phyloP scores from a whole-genome alignment of 2,797 vertebrate species.

The Florisuga fusca region DNA sequence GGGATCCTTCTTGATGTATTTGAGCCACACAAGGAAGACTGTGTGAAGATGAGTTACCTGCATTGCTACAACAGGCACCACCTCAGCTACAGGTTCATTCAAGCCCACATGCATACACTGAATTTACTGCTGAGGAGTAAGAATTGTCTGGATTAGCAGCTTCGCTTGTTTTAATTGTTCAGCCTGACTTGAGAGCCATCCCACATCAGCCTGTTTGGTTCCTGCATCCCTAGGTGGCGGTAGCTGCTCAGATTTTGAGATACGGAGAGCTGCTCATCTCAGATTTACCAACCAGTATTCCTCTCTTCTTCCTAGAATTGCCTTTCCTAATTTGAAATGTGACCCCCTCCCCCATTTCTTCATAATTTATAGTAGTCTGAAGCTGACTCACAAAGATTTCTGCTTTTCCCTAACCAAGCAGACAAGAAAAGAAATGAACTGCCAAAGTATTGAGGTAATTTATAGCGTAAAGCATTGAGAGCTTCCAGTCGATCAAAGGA shows the following conservation, averaged over 20 bases:
- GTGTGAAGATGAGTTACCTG: not conserved
- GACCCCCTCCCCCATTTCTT: constrained; percentile 58
- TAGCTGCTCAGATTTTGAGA: constrained; percentile 65
- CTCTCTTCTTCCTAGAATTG: constrained; percentile 46
- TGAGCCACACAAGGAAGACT: not conserved
- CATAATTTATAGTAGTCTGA: constrained; percentile 71
- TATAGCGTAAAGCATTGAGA: constrained; percentile 70
- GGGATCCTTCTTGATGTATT: not conserved
- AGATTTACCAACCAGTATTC: constrained; percentile 51
- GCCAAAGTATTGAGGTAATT: constrained; percentile 60
- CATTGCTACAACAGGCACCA: not conserved
- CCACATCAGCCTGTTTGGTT: not conserved
- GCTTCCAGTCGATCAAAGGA: constrained; percentile 72
- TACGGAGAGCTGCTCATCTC: constrained; percentile 16
- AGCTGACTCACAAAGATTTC: constrained; percentile 60
- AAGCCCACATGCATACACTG: too few species aligned
- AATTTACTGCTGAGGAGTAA: not conserved
- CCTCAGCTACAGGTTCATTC: not conserved
- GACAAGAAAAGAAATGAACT: constrained; percentile 62
- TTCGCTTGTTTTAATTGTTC: not conserved
- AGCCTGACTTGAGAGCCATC: not conserved
- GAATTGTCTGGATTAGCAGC: not conserved
- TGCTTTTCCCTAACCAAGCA: constrained; percentile 51
- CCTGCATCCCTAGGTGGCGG: constrained; percentile 71
- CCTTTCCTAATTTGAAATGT: constrained; percentile 57